Evolutionary conservation across 1,140 invertebrate genomes (phyloP), one percentile per base, ranked within the genome.

Genomic region (Drosophila melanogaster): DNA sequence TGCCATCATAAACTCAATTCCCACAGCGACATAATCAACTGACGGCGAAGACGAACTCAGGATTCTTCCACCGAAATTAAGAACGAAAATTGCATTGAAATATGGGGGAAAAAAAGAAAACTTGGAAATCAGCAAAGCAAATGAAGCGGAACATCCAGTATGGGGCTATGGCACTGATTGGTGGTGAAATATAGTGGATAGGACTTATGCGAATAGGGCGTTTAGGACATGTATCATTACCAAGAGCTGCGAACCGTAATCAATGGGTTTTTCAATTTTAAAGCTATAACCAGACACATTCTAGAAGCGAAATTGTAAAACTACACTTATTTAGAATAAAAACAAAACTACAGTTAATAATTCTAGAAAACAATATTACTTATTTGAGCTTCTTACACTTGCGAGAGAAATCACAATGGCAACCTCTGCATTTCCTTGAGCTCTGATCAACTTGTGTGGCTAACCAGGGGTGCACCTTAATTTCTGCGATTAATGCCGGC

Each of bases 101-200:
- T 76, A 55, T 78, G 38, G 35, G 40, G n/a, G n/a, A n/a, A n/a
- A n/a, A n/a, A n/a, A n/a, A 22, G 59, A 75, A 75, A 87, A 76
- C 75, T 77, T 83, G 37, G 75, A 86, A 86, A 86, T 86, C 83
- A 86, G 75, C 83, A 87, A 81, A 86, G 61, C 79, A 86, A 86
- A 79, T 77, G 55, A 86, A 83, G 75, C 62, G 61, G 30, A 67
- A 66, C 43, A 19, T 19, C 15, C 33, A 12, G 64, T 15, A 19
- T 35, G 10, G 15, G 47, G 12, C 26, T 33, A 26, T 4, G 14
- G 22, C 26, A 15, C 7, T 15, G 22, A 37, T 15, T 35, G 57
- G 8, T 15, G 35, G 26, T 49, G n/a, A 33, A 49, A 49, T 30
- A 15, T 10, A 12, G 17, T 40, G 47, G 40, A 22, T 24, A 30